Evolutionary conservation across 1,140 invertebrate genomes (phyloP), one percentile per base, ranked within the genome.

Genomic region (Potamilus streckersoni): DNA sequence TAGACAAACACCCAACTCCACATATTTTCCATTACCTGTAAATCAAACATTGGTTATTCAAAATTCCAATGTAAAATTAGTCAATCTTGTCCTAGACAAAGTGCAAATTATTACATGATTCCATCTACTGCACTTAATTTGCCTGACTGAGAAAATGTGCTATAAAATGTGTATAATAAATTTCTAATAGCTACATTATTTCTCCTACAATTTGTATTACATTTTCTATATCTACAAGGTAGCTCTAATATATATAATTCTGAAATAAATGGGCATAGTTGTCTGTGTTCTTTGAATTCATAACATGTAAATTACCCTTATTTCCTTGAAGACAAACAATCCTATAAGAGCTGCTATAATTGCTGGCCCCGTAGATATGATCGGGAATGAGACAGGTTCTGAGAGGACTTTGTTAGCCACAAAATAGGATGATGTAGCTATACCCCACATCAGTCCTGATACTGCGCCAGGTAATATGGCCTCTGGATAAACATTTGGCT

Each of bases 371-470:
- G 86, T 86, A 17, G 83, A 83, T 4, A 90, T 85, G 59, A 91
- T 90, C 11, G 91, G 91, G 75, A 91, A 91, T 13, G 89, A 86
- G 13, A 91, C 87, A 56, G 91, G 77, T 80, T 90, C 86, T 4
- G 88, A 90, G 38, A 91, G 78, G 2, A 82, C 82, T 62, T 87
- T 84, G 80, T 91, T 91, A 13, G 90, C 90, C 20, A 91, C 80
- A 80, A 91, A 91, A 87, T 90, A 91, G 55, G 87, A 82, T 16
- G 84, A 79, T 11, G 87, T 85, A 58, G 89, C 91, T 14, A 90
- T 79, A 14, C 79, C 87, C 91, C 91, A 91, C 87, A 91, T 87
- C 16, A 90, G 60, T 12, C 91, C 91, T 16, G 90, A 89, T 15
- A 89, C 69, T 13, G 91, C 77, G 19, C 87, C 89, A 19, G 91